Conservation (phyloP, 2,113 vertebrate genomes). For the Saccopteryx leptura region DNA sequence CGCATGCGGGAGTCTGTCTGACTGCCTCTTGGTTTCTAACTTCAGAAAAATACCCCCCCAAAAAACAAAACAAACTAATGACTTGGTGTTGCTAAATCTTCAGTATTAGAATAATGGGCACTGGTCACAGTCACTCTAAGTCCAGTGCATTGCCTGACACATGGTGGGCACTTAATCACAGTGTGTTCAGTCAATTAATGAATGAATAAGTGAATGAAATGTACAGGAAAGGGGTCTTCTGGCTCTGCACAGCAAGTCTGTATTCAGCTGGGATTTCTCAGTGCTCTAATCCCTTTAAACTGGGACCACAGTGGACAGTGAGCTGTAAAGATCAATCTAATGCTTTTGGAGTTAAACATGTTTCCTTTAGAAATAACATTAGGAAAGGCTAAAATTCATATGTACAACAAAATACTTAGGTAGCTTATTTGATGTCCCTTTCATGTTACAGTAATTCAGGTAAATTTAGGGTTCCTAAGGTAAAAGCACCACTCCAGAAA, state of each 20-base stretch:
- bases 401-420: neutral
- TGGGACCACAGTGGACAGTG: neutral
- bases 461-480: neutral
- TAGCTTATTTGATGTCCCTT: neutral
- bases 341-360: neutral
- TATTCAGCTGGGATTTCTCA: neutral
- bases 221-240: neutral
- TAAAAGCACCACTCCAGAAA: neutral
- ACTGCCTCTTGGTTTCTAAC: too few species aligned
- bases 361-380: conserved; percentile 36
- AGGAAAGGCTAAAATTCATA: neutral
- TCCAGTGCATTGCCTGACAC: neutral
- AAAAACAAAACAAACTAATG: neutral
- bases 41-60: too few species aligned
- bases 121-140: neutral
- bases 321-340: neutral
- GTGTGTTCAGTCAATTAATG: neutral
- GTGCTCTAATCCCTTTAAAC: neutral
- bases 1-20: too few species aligned
- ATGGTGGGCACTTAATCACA: neutral
- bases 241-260: neutral
- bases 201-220: conserved; percentile 9
- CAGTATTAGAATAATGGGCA: neutral
- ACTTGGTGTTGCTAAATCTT: neutral
- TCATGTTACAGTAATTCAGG: neutral